Percentiles rank a stretch among this genome's conserved stretches.
Conservation (phyloP, 2,113 vertebrate species). For the Nannospalax galili region DNA sequence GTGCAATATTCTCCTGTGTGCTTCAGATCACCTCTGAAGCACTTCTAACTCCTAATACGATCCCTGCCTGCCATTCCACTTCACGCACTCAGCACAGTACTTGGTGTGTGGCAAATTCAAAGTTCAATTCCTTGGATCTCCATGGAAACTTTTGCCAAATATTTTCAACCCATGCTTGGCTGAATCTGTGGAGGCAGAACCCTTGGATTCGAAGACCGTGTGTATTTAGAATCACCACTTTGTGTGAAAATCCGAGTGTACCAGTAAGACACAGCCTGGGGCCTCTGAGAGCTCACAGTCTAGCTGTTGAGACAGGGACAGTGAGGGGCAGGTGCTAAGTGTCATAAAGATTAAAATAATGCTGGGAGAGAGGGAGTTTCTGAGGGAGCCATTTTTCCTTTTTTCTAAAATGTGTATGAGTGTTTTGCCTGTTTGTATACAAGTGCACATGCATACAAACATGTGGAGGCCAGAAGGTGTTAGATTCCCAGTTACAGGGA, state of each 20-base stretch:
- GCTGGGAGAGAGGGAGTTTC: neutral
- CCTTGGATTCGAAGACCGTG: neutral
- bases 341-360: neutral
- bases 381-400: neutral
- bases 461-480: no score
- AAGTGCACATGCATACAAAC: no score
- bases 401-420: no score
- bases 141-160: neutral
- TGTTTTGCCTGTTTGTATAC: no score
- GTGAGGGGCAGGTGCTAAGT: neutral
- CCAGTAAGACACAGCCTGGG: neutral
- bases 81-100: neutral
- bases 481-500: no score
- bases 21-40: neutral
- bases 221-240: neutral
- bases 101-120: neutral
- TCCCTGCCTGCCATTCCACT: neutral
- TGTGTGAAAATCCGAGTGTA: neutral
- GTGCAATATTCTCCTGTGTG: neutral
- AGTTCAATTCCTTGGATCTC: neutral
- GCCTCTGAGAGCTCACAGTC: neutral
- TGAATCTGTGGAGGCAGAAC: neutral
- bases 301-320: no score
- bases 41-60: no score
- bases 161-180: neutral